These are phyloP conservation scores for Paracyclopina nana DNA, from an alignment of 1,140 invertebrate species.

Conservation along the genomic window DNA sequence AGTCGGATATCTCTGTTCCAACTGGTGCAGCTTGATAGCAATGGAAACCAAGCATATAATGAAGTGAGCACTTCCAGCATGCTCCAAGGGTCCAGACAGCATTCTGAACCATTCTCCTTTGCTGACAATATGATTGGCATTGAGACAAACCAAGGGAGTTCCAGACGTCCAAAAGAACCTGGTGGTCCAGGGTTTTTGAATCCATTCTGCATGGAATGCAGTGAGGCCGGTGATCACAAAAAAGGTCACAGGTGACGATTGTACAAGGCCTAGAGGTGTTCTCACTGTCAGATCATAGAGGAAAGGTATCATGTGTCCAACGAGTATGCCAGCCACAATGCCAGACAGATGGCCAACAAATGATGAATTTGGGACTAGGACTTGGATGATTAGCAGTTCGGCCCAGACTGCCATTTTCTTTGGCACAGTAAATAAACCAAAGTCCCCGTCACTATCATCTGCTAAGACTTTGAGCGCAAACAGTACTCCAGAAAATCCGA, in stretches of 20 bases:
- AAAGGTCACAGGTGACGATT: too few species aligned
- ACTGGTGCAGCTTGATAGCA: not conserved
- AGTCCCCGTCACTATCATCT: not conserved
- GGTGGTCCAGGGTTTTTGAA: not conserved
- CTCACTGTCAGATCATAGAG: too few species aligned
- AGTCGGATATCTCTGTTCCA: not conserved
- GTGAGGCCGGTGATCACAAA: not conserved
- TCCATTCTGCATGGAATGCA: not conserved
- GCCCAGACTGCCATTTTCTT: not conserved
- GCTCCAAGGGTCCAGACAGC: not conserved
- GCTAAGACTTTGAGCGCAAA: slow-evolving; percentile 11
- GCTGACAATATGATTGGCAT: not conserved
- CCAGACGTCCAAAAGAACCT: too few species aligned
- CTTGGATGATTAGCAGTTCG: slow-evolving; percentile 3
- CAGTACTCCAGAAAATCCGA: slow-evolving; percentile 9
- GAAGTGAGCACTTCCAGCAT: not conserved
- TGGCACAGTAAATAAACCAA: not conserved
- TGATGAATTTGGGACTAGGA: slow-evolving; percentile 4
- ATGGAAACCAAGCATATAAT: not conserved
- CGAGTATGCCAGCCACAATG: not conserved
- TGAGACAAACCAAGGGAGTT: not conserved
- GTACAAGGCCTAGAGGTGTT: too few species aligned
- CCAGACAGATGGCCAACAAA: slow-evolving; percentile 9
- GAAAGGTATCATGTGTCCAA: too few species aligned
- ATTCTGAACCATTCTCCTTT: not conserved